Percentiles rank a stretch among this genome's conserved stretches.
Evolutionary conservation across 2,888 invertebrate species (phyloP).

Genomic region (Acanthacorydalis orientalis): DNA sequence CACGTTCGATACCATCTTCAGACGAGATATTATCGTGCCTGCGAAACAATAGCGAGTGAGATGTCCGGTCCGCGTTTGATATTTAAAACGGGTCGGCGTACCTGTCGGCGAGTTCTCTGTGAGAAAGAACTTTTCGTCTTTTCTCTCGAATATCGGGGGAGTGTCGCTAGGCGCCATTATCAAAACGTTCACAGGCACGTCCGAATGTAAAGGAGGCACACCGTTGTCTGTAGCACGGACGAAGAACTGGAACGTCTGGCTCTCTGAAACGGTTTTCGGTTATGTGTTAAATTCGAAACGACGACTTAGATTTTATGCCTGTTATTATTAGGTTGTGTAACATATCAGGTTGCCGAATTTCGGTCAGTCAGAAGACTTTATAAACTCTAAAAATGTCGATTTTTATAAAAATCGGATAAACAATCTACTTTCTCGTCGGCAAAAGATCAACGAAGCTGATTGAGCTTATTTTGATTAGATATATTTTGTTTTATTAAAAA

Average conservation of each 20-base stretch:
- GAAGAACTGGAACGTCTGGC: constrained; percentile 72
- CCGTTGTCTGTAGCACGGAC: constrained; percentile 77
- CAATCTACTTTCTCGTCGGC: too few species aligned
- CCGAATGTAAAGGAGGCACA: constrained; percentile 52
- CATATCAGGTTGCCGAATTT: too few species aligned
- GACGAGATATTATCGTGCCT: constrained; percentile 47
- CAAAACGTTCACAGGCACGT: constrained; percentile 66
- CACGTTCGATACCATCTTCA: constrained; percentile 46
- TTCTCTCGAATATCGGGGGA: constrained; percentile 59
- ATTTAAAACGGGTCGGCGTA: too few species aligned
- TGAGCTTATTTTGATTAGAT: too few species aligned
- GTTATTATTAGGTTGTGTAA: neutral
- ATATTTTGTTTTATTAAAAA: too few species aligned
- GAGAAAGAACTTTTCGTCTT: constrained; percentile 61
- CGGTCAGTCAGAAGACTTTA: too few species aligned
- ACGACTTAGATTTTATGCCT: neutral
- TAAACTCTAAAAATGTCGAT: too few species aligned
- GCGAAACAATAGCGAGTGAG: constrained; percentile 13
- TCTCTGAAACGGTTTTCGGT: constrained; percentile 32
- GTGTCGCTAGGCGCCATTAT: constrained; percentile 52
- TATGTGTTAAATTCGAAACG: neutral
- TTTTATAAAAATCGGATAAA: too few species aligned
- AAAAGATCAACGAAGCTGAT: too few species aligned
- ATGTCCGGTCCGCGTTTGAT: neutral
- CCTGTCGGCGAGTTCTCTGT: constrained; percentile 58